Percentiles rank a stretch among this genome's conserved stretches.
phyloP scores from a whole-genome alignment of 2,888 invertebrate genomes.

The Dryobota labecula region DNA sequence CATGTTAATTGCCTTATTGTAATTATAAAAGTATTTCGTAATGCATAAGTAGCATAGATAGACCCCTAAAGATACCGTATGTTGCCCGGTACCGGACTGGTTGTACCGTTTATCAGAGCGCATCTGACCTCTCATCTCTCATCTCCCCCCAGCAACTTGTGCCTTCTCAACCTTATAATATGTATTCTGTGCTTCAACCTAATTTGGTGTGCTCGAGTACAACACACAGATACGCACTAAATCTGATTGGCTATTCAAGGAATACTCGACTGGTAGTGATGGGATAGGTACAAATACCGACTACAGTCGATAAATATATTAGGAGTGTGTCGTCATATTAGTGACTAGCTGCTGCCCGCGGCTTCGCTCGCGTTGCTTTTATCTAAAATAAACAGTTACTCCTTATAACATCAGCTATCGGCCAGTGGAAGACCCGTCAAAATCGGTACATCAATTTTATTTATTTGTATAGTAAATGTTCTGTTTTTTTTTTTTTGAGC shows the following conservation, averaged over 20 bases:
- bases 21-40: constrained; percentile 2
- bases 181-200: background rate
- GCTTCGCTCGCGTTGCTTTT: too few relatives aligned
- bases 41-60: background rate
- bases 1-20: background rate
- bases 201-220: background rate
- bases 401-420: too few relatives aligned
- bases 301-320: background rate
- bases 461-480: too few relatives aligned
- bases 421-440: too few relatives aligned
- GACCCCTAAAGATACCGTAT: background rate
- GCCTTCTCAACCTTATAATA: background rate
- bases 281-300: background rate
- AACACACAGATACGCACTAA: background rate
- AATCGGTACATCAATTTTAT: too few relatives aligned
- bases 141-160: background rate
- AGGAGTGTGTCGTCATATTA: background rate
- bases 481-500: too few relatives aligned
- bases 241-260: background rate
- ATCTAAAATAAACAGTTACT: too few relatives aligned
- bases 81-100: background rate
- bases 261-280: background rate
- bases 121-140: too few relatives aligned
- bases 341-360: too few relatives aligned
- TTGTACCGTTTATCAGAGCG: background rate